Evolutionary conservation across 2,888 invertebrate genomes (phyloP), one percentile per base, ranked within the genome.

Genomic region (Melinaea menophilus): DNA sequence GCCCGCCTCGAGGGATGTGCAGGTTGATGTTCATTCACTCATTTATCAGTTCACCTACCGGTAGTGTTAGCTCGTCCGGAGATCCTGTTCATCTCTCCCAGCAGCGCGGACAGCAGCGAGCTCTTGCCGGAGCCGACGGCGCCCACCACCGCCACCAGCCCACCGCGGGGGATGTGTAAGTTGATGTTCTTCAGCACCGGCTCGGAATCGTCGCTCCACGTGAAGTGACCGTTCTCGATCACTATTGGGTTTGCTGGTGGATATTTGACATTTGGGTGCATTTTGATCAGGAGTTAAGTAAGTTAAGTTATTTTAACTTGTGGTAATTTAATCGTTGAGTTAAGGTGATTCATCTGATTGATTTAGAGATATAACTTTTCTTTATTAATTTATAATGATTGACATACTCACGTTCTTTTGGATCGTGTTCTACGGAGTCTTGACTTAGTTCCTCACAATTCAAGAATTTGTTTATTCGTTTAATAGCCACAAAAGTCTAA

Each of bases 401-500:
- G 11, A 37, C 34, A 65, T 57, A 91, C 92, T 93, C 91, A 96
- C 96, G 91, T 90, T 95, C 95, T 71, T 92, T 92, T 59, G 91
- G 78, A 80, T 96, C 95, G 75, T 96, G 96, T 65, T 93, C 92
- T 0, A 97, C 95, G 71, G 94, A 94, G 69, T 92, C 89, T 1
- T 94, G 93, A 84, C 98, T 95, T 70, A 98, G 87, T 88, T 99
- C 98, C 78, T 97, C 97, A 70, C 94, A 93, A 80, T 96, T 97
- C 94, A 99, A 94, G 86, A 97, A 99, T 80, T 95, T 95, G 83
- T 97, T 97, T 73, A 99, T 94, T 82, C 99, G 93, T 78, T 95
- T 94, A 67, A 98, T 94, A 69, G 98, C 98, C 56, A 99, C 98
- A 76, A 93, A 93, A 5, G 96, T 95, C 96, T 97, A 91, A 76